phyloP scores from a whole-genome alignment of 2,113 vertebrate species.

The Phrynosoma blainvillii region DNA sequence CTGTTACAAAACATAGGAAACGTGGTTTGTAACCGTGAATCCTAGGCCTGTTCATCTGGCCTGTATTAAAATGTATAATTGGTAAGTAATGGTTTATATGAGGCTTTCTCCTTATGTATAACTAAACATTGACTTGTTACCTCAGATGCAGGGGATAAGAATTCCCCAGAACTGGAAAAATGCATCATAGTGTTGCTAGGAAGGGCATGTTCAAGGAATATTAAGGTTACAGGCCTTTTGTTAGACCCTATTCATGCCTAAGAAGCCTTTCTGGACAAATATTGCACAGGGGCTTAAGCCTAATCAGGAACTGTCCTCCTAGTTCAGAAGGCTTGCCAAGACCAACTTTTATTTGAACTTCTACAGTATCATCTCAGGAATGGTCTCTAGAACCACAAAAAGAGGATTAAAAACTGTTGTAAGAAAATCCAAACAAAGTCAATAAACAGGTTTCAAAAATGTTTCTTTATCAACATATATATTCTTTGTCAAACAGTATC shows the following conservation, averaged over 20 bases:
- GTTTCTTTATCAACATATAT: background rate
- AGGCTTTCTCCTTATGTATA: background rate
- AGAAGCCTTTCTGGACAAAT: background rate
- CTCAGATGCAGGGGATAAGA: background rate
- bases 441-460: background rate
- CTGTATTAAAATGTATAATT: background rate
- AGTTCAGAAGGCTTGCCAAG: background rate
- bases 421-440: background rate
- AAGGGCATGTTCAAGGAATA: background rate
- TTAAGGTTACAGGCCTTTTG: background rate
- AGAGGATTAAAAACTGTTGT: background rate
- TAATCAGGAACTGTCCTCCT: no score
- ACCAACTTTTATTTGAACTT: background rate
- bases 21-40: background rate
- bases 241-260: background rate
- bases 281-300: background rate
- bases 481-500: background rate
- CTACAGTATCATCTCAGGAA: background rate
- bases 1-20: background rate
- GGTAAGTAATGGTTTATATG: background rate
- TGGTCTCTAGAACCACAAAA: background rate
- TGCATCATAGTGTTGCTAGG: background rate
- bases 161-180: background rate
- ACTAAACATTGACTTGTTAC: constrained; percentile 8
- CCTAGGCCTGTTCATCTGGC: background rate